Conservation (phyloP, 2,113 vertebrate genomes). For the Eira barbara region DNA sequence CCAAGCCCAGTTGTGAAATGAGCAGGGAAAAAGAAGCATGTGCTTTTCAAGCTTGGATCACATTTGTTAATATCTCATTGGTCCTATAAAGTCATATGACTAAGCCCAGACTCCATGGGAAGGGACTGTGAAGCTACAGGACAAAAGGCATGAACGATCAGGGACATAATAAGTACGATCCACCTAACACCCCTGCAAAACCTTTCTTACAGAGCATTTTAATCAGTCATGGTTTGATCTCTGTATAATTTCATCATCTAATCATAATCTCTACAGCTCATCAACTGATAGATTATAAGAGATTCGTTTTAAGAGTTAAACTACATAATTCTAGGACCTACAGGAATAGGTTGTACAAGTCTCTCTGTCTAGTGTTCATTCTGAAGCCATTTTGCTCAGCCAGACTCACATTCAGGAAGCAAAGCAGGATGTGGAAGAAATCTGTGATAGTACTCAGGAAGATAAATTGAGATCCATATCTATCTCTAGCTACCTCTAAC, state of each 20-base stretch:
- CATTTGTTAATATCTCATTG: neutral
- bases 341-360: neutral
- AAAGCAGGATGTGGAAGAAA: neutral
- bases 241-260: neutral
- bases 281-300: neutral
- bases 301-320: neutral
- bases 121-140: neutral
- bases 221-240: neutral
- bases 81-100: neutral
- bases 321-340: neutral
- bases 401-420: neutral
- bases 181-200: neutral
- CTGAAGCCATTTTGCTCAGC: neutral
- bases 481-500: neutral
- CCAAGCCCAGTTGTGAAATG: neutral
- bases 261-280: neutral
- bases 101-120: neutral
- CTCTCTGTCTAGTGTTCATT: neutral
- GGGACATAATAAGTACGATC: neutral
- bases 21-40: neutral
- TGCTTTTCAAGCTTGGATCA: neutral
- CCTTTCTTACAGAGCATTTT: neutral
- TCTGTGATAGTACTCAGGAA: neutral
- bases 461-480: neutral
- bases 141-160: neutral